A percentile compares a stretch with the other conserved stretches of the same genome.
phyloP scores from a whole-genome alignment of 2,888 invertebrate genomes.

The Fragum sueziense region DNA sequence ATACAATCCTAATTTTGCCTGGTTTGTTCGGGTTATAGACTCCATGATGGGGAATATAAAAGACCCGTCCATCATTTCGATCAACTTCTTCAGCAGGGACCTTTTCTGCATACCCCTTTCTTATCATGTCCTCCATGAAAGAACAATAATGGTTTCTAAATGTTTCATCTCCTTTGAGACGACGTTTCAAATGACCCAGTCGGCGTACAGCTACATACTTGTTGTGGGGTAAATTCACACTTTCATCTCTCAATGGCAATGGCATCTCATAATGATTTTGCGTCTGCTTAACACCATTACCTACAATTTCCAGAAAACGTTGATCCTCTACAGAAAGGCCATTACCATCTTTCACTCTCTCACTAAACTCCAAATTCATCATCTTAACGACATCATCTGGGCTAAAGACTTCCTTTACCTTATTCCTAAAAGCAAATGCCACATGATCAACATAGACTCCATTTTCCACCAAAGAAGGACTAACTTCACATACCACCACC shows the following conservation, averaged over 20 bases:
- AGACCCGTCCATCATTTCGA: neutral
- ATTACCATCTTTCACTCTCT: neutral
- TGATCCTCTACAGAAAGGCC: conserved; percentile 14
- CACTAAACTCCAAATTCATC: conserved; percentile 25
- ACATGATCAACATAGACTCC: neutral
- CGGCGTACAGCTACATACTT: neutral
- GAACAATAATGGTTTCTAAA: conserved; percentile 17
- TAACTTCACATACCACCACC: neutral
- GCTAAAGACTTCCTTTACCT: conserved; percentile 21
- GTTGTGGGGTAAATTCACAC: conserved; percentile 9
- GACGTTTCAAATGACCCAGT: neutral
- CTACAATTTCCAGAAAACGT: neutral
- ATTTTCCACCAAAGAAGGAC: too few relatives aligned
- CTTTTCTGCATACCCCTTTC: conserved; percentile 32
- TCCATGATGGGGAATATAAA: conserved; percentile 38
- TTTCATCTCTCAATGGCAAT: neutral
- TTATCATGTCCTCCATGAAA: conserved; percentile 31
- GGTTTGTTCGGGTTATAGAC: conserved; percentile 38
- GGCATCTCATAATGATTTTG: conserved; percentile 24
- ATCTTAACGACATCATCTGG: conserved; percentile 5
- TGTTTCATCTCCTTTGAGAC: neutral
- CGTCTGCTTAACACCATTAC: neutral
- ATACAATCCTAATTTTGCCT: conserved; percentile 41
- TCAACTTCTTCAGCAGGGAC: neutral
- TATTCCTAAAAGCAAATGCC: conserved; percentile 10